Conservation (phyloP, 2,113 vertebrate genomes). For the Coryphaenoides rupestris region DNA sequence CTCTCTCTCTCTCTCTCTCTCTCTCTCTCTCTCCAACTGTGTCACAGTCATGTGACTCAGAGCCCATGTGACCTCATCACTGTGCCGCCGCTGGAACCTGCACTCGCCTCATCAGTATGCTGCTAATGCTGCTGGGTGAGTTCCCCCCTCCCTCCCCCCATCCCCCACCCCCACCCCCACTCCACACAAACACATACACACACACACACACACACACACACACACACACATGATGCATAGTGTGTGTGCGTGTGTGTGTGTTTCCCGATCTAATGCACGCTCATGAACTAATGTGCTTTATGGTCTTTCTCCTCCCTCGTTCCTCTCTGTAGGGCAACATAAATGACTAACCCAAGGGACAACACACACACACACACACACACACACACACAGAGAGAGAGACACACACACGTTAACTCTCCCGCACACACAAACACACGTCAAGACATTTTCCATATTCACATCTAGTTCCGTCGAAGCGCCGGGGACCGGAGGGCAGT, state of each 20-base stretch:
- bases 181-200: too few species aligned
- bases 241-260: slow-evolving; percentile 1
- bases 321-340: slow-evolving; percentile 30
- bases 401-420: neutral
- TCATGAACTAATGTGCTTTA: slow-evolving; percentile 51
- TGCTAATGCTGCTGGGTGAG: neutral
- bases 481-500: too few species aligned
- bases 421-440: neutral
- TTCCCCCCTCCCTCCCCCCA: too few species aligned
- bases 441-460: too few species aligned
- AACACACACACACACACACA: slow-evolving; percentile 19
- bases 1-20: neutral
- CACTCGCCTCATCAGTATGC: slow-evolving; percentile 1
- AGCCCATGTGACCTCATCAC: slow-evolving; percentile 2
- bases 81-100: neutral
- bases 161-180: too few species aligned
- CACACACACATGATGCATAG: too few species aligned
- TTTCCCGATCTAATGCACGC: slow-evolving; percentile 23
- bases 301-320: slow-evolving; percentile 37
- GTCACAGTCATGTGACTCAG: neutral
- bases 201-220: too few species aligned
- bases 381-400: neutral
- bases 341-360: slow-evolving; percentile 47
- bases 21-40: neutral
- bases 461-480: too few species aligned